Conservation (phyloP, 2,888 invertebrate genomes). For the Dryocosmus kuriphilus region DNA sequence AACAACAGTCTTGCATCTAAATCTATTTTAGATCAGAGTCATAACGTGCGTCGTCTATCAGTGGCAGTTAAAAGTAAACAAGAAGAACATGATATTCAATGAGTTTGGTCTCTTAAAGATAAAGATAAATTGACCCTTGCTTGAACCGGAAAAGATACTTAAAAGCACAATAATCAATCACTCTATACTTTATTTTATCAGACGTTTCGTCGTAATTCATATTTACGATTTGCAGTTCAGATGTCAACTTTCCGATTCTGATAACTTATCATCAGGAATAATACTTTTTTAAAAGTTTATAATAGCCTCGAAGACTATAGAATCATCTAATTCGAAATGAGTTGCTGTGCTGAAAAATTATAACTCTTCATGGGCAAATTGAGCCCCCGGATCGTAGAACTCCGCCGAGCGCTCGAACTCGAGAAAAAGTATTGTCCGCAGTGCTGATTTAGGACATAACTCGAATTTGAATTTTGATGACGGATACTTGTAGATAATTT, state of each 20-base stretch:
- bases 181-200: slow-evolving; percentile 15
- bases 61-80: slow-evolving; percentile 19
- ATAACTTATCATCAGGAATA: neutral
- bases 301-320: no score
- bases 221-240: neutral
- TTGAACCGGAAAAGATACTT: slow-evolving; percentile 28
- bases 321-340: neutral
- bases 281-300: neutral
- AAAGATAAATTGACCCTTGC: slow-evolving; percentile 32
- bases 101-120: slow-evolving; percentile 14
- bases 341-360: neutral
- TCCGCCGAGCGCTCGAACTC: no score
- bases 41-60: neutral
- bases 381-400: no score
- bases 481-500: no score
- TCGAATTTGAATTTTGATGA: no score
- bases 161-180: slow-evolving; percentile 30
- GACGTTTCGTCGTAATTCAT: slow-evolving; percentile 26
- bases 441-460: no score
- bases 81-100: slow-evolving; percentile 7
- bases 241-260: slow-evolving; percentile 4
- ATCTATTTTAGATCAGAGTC: neutral
- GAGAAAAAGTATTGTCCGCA: no score
- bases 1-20: no score
- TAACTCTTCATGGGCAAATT: neutral